Percentiles rank a stretch among this genome's conserved stretches.
Conservation (phyloP, 1,140 invertebrate species). For the Colletes gigas region DNA sequence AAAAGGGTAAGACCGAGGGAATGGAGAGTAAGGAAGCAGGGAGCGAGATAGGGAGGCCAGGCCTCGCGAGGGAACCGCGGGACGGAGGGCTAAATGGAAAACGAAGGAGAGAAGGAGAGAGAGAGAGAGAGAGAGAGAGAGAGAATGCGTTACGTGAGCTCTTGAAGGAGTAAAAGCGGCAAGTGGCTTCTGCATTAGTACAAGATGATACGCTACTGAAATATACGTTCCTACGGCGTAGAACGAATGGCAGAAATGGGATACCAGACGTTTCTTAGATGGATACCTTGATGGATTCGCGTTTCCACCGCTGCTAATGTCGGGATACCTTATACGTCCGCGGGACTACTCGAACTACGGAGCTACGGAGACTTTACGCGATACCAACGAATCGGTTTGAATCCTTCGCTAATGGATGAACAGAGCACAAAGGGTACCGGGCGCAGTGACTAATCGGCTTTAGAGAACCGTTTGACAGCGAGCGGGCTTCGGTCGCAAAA, state of each 20-base stretch:
- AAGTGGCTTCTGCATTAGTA: constrained; percentile 45
- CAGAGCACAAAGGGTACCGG: not conserved
- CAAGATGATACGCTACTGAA: constrained; percentile 48
- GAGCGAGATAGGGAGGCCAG: constrained; percentile 1
- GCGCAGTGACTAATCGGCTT: constrained; percentile 27
- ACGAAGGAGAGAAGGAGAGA: not conserved
- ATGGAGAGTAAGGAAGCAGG: constrained; percentile 11
- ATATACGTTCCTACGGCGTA: constrained; percentile 28
- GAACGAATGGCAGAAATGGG: constrained; percentile 48
- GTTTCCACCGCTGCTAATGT: constrained; percentile 45
- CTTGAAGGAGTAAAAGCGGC: constrained; percentile 36
- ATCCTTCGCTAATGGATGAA: constrained; percentile 32
- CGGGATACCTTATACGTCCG: constrained; percentile 42
- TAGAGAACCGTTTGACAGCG: constrained; percentile 20
- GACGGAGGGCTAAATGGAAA: not conserved
- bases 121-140: too few relatives aligned
- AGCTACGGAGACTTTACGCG: constrained; percentile 3
- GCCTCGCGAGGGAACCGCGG: not conserved
- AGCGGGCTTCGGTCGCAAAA: not conserved
- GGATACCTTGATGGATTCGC: constrained; percentile 52
- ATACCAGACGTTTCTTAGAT: constrained; percentile 50
- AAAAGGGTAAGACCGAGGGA: constrained; percentile 13
- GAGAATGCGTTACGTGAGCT: constrained; percentile 53
- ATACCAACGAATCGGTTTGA: constrained; percentile 36
- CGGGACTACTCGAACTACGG: not conserved